Evolutionary conservation across 1,140 invertebrate species (phyloP), one percentile per base, ranked within the genome.

Genomic region (Gerris buenoi): DNA sequence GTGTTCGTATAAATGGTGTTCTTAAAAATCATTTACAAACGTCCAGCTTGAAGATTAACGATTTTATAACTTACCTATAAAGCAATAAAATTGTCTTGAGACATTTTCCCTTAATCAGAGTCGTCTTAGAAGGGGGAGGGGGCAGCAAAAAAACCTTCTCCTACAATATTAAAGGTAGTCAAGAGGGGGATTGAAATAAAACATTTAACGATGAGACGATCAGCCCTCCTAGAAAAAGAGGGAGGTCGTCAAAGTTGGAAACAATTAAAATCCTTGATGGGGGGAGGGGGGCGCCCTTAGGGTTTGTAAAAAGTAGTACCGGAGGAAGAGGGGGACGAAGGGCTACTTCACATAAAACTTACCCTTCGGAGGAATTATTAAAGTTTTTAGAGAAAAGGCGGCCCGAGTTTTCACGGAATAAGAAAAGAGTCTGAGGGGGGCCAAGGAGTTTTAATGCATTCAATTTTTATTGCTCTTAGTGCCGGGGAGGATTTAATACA

Each of bases 401-500:
- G 5, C 58, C 23, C 18, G 33, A 18, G 18, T 5, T 60, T 60
- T 25, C 3, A 22, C 15, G 22, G 58, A 22, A 60, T 60, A 60
- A 60, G 58, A 60, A 60, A 25, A 60, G 58, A 60, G 23, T 10
- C 5, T 10, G 18, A 18, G 33, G 5, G 22, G 5, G 5, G 10
- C 58, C 3, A 15, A 22, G 23, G 22, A 22, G 5, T 60, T 60
- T 60, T 60, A 60, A 60, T 60, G 58, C 58, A 60, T 60, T 60
- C 58, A 60, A 60, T 60, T 60, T 60, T 60, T 60, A 60, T 60
- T 60, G 58, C 58, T 60, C 23, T 60, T 60, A 60, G 58, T 46
- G 33, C 5, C 46, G 15, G 58, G 22, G 58, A 60, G 58, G 58
- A 60, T 60, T 60, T 60, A 60, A 60, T 60, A 60, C 58, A 60